These are phyloP conservation scores for Anneissia japonica DNA, from an alignment of 35 echinoderm and acorn worm genomes.

Conservation along the genomic window DNA sequence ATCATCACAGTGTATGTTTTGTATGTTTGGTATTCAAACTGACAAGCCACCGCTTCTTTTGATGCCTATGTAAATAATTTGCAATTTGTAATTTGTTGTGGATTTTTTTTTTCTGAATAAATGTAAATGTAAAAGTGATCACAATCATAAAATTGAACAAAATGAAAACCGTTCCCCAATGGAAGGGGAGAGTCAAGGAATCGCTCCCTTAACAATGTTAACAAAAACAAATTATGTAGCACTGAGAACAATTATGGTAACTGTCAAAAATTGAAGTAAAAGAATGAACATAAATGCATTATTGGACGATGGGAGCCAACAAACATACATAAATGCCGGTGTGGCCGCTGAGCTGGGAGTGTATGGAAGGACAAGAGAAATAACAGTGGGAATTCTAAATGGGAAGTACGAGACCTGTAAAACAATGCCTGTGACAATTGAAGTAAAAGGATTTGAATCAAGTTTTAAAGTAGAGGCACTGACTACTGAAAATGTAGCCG, in stretches of 20 bases:
- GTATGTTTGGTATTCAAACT: no score
- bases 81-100: no score
- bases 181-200: neutral
- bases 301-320: conserved; percentile 2
- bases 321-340: conserved; percentile 12
- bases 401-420: neutral
- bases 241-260: neutral
- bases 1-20: no score
- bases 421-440: neutral
- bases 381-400: conserved; percentile 6
- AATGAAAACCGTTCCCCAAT: neutral
- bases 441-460: neutral
- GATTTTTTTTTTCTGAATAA: no score
- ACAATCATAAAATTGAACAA: neutral
- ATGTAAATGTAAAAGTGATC: conserved; percentile 21
- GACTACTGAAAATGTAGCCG: conserved; percentile 1
- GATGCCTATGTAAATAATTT: no score
- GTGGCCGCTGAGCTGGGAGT: conserved; percentile 1
- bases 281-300: conserved; percentile 12
- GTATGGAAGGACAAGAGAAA: neutral
- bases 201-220: neutral
- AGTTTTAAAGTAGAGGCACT: neutral
- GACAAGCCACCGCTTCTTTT: no score
- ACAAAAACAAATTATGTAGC: neutral
- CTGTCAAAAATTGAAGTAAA: neutral